Base-by-base conservation (phyloP, 2,888 invertebrate genomes). In the Lucinisca nassula region DNA sequence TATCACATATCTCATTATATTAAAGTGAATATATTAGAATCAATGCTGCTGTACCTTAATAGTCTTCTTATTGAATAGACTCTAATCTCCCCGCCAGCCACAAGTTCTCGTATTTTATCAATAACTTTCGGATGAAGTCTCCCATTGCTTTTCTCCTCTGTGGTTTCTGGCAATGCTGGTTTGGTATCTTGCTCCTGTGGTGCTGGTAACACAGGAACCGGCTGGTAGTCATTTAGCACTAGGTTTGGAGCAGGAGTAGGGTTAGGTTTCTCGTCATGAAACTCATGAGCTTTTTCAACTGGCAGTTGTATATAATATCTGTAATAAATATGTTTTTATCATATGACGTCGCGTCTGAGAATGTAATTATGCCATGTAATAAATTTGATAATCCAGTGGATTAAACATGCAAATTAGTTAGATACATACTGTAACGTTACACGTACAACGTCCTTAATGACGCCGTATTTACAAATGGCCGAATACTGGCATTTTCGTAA, bases 251-350 rank as follows among this genome's bases (percentile, higher is more conserved):
- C 10, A 12, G 45, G 45, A 8, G 81, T 45, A 14, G 49, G 32
- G 21, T 17, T 79, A 83, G 70, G 87, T 12, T 83, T 67, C 27
- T 91, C 92, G 32, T 90, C 92, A 82, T 96, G 96, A 90, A 95
- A 96, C 90, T 96, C 95, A 82, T 96, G 96, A 6, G 96, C 96
- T 61, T 94, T 93, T 51, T 95, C 94, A 35, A 95, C 94, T 6
- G 96, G 96, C n/a, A 96, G 89, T 93, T 96, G 96, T 4, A 96
- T 94, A 89, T 96, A 96, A 88, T 90, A 95, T 87, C 96, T 96
- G 87, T 6, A 84, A 78, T 27, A n/a, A 51, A 24, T 30, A 70
- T n/a, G 3, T 40, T 17, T n/a, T n/a, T n/a, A n/a, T n/a, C n/a
- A n/a, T n/a, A n/a, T n/a, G n/a, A n/a, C n/a, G n/a, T n/a, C n/a